These are phyloP conservation scores for Ancistrus triradiatus DNA, from an alignment of 2,113 vertebrate species.

Conservation along the genomic window DNA sequence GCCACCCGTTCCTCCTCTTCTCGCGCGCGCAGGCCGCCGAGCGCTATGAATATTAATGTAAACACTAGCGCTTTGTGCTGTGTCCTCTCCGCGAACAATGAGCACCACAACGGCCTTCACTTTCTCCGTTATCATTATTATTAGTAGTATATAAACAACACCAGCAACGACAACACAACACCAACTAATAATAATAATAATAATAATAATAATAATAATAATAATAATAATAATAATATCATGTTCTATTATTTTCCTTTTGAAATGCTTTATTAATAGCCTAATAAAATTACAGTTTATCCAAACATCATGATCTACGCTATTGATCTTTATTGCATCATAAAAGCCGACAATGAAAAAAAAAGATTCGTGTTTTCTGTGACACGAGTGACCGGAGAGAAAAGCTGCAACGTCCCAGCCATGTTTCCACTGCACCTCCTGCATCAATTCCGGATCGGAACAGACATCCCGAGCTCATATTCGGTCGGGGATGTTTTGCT, in stretches of 20 bases:
- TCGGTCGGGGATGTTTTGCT: slow-evolving; percentile 11
- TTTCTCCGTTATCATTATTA: slow-evolving; percentile 14
- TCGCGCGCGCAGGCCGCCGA: slow-evolving; percentile 68
- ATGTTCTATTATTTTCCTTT: too few species aligned
- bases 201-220: not conserved
- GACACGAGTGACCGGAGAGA: too few species aligned
- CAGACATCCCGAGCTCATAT: not conserved
- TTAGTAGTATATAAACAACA: too few species aligned
- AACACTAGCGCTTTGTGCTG: slow-evolving; percentile 79
- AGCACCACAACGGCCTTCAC: slow-evolving; percentile 61
- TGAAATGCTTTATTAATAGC: too few species aligned
- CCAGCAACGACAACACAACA: slow-evolving; percentile 39
- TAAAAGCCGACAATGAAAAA: too few species aligned
- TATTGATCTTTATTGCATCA: too few species aligned
- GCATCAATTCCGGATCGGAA: too few species aligned
- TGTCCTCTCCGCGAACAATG: slow-evolving; percentile 73
- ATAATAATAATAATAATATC: not conserved
- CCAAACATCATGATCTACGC: too few species aligned
- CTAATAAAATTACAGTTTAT: too few species aligned
- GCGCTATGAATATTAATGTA: slow-evolving; percentile 82
- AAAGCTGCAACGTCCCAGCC: too few species aligned
- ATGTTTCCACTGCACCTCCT: too few species aligned
- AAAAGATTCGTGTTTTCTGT: too few species aligned
- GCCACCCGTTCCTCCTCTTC: slow-evolving; percentile 79
- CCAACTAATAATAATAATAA: slow-evolving; percentile 17